Evolutionary conservation across 2,113 vertebrate genomes (phyloP), one percentile per base, ranked within the genome.

Genomic region (Daboia siamensis): DNA sequence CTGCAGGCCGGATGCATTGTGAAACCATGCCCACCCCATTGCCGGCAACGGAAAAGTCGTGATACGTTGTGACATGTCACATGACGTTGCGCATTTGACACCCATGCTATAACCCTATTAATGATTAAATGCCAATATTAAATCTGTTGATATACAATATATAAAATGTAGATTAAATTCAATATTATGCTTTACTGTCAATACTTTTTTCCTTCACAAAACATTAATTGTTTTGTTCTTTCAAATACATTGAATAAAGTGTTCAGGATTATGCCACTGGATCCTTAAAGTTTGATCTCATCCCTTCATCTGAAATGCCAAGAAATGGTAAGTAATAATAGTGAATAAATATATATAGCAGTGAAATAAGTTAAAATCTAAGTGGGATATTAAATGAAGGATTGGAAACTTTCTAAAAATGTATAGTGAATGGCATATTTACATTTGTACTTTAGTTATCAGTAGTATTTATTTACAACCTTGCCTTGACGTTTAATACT

Each of bases 181-280:
- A 69, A n/a, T 69, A 20, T 23, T 23, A 20, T 55, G 51, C 54
- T n/a, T 87, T 29, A 87, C 12, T 56, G 52, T 51, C 23, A 56
- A 88, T 26, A 24, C 8, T 2, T 46, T n/a, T 21, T 29, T 59
- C 44, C 33, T 61, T 46, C 29, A 21, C 33, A 80, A 80, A 80
- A 80, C n/a, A 80, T 44, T 80, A 69, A 48, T 54, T 88, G 26
- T 91, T 92, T 91, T 93, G n/a, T 96, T 93, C 93, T 96, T 33
- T 59, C 95, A 15, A 86, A 95, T 93, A 93, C 95, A 93, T 91
- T 92, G 4, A 95, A 89, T 90, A 57, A 51, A 96, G 97, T 97
- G 86, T 92, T 91, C 95, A 94, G 84, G 52, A 46, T 88, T 91
- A 23, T 91, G 89, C 91, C 12, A 93, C 92, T 94, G 95, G 97